These are phyloP conservation scores for Cordilura impudica DNA, from an alignment of 2,888 invertebrate genomes.

Conservation along the genomic window DNA sequence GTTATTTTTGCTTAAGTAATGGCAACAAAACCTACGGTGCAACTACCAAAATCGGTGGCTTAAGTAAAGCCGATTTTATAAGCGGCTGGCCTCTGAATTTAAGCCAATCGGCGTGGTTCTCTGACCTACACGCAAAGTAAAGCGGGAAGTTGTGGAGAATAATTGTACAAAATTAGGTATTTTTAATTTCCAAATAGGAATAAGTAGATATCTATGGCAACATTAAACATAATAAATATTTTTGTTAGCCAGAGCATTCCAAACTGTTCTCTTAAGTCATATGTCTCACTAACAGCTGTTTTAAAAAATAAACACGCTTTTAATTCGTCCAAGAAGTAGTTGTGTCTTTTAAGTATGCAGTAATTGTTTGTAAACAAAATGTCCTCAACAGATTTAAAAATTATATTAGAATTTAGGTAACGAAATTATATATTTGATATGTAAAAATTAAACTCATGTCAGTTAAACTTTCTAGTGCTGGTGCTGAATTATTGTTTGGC, in stretches of 20 bases:
- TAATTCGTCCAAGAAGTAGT: neutral
- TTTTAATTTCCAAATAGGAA: no score
- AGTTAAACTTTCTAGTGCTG: conserved; percentile 82
- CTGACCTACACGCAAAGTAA: no score
- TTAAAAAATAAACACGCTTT: neutral
- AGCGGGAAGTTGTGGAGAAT: no score
- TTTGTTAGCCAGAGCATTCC: neutral
- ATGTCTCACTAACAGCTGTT: conserved; percentile 7
- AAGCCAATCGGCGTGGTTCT: no score
- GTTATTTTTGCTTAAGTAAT: no score
- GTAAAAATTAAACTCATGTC: neutral
- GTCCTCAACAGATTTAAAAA: conserved; percentile 65
- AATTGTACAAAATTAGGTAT: no score
- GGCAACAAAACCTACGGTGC: no score
- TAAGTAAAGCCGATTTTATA: no score
- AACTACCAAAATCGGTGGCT: no score
- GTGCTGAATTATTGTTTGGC: conserved; percentile 93
- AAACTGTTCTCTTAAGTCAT: conserved; percentile 28
- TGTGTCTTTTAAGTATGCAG: neutral
- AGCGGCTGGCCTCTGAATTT: no score
- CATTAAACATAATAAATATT: no score
- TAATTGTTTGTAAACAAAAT: conserved; percentile 26
- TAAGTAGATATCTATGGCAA: no score
- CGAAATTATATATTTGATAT: neutral
- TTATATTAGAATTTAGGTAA: conserved; percentile 74